A percentile compares a stretch with the other conserved stretches of the same genome.
Conservation (phyloP, 2,888 invertebrate species). For the Agonum fuliginosum region DNA sequence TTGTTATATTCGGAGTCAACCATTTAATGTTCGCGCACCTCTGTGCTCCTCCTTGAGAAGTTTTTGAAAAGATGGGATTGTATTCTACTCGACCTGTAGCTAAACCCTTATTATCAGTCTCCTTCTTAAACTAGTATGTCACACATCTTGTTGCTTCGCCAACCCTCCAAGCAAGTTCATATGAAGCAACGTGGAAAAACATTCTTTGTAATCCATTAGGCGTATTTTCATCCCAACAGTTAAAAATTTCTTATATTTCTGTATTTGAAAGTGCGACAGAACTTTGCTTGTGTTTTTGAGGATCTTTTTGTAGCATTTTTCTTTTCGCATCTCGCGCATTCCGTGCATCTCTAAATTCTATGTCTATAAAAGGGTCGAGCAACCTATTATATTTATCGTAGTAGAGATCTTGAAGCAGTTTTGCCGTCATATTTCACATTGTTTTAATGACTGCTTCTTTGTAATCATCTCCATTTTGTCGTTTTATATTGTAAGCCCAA, state of each 20-base stretch:
- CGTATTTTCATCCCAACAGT: too few relatives aligned
- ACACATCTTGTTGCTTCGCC: conserved; percentile 46
- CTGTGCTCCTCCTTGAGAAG: conserved; percentile 60
- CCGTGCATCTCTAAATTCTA: background rate
- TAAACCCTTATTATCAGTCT: conserved; percentile 12
- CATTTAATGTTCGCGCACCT: conserved; percentile 61
- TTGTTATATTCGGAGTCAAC: conserved; percentile 58
- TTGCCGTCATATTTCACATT: background rate
- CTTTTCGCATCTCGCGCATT: background rate
- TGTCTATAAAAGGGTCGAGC: background rate
- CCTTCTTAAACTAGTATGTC: conserved; percentile 22
- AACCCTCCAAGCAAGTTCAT: conserved; percentile 55
- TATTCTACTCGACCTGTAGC: conserved; percentile 61
- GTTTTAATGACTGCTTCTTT: background rate
- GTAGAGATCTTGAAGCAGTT: background rate
- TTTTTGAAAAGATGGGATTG: conserved; percentile 62
- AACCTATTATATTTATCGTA: background rate
- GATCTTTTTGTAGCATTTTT: background rate
- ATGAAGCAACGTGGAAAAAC: conserved; percentile 51
- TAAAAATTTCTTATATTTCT: too few relatives aligned
- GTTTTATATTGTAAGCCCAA: background rate
- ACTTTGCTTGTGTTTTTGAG: background rate
- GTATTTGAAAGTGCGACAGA: too few relatives aligned
- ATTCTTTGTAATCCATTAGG: too few relatives aligned
- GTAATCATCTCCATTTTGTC: background rate